A percentile compares a stretch with the other conserved stretches of the same genome.
Evolutionary conservation across 2,113 vertebrate genomes (phyloP).

Genomic region (Apistogramma diplotaenia): DNA sequence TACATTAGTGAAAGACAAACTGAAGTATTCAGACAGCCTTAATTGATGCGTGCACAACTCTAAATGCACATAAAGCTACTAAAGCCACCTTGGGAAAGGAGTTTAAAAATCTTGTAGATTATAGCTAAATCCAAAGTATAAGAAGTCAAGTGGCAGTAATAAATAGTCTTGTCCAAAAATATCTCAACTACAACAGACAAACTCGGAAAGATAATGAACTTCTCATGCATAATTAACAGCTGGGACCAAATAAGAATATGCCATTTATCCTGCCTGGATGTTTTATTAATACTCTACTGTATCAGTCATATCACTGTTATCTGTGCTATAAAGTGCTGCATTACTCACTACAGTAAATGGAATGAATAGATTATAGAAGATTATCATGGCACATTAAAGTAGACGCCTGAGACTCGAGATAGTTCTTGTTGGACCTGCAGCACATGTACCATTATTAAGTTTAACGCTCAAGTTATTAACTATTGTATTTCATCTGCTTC

Average conservation of each 20-base stretch:
- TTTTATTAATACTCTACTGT: slow-evolving; percentile 63
- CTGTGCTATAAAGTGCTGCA: slow-evolving; percentile 43
- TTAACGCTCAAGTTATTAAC: slow-evolving; percentile 27
- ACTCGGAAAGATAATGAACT: slow-evolving; percentile 37
- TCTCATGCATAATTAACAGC: slow-evolving; percentile 60
- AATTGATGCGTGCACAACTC: not conserved
- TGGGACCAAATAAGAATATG: slow-evolving; percentile 37
- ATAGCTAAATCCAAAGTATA: not conserved
- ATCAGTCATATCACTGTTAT: slow-evolving; percentile 48
- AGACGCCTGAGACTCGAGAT: not conserved
- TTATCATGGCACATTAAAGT: slow-evolving; percentile 24
- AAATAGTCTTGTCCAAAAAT: not conserved
- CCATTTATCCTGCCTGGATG: slow-evolving; percentile 39
- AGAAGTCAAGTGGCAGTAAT: not conserved
- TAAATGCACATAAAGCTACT: not conserved
- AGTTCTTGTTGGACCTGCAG: not conserved
- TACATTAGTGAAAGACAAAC: slow-evolving; percentile 21
- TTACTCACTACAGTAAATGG: slow-evolving; percentile 55
- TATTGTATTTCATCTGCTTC: slow-evolving; percentile 21
- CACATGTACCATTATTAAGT: not conserved
- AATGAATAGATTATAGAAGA: slow-evolving; percentile 34
- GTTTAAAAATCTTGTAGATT: not conserved
- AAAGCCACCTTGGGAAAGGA: not conserved
- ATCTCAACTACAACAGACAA: slow-evolving; percentile 10
- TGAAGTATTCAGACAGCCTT: not conserved